These are phyloP conservation scores for Oligia strigilis DNA, from an alignment of 2,888 invertebrate genomes.

Conservation along the genomic window DNA sequence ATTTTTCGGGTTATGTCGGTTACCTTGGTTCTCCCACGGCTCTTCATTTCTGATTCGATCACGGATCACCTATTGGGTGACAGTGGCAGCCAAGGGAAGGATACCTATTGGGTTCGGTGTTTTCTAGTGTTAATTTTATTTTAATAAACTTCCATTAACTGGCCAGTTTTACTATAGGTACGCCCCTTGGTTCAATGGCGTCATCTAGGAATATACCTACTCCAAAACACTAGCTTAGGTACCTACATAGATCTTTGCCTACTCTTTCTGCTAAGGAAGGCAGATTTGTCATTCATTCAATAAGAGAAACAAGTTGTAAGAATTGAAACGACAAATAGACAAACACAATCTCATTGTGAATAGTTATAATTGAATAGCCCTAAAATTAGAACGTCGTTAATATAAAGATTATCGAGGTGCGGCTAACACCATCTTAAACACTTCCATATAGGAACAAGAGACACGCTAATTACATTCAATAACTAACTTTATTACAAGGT, in stretches of 20 bases:
- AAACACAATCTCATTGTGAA: slow-evolving; percentile 72
- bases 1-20: too few relatives aligned
- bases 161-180: too few relatives aligned
- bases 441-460: slow-evolving; percentile 22
- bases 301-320: slow-evolving; percentile 43
- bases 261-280: not conserved
- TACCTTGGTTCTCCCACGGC: too few relatives aligned
- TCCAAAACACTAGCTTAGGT: not conserved
- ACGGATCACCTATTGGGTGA: too few relatives aligned
- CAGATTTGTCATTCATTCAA: not conserved
- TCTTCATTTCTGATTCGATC: too few relatives aligned
- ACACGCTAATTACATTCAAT: not conserved
- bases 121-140: too few relatives aligned
- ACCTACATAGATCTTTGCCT: not conserved
- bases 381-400: slow-evolving; percentile 73
- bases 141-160: too few relatives aligned
- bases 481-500: slow-evolving; percentile 1
- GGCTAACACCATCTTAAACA: slow-evolving; percentile 54
- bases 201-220: not conserved
- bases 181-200: too few relatives aligned
- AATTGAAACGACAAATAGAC: slow-evolving; percentile 63
- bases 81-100: too few relatives aligned
- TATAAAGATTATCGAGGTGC: slow-evolving; percentile 76
- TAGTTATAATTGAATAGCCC: slow-evolving; percentile 78
- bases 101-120: not conserved